Evolutionary conservation across 2,797 vertebrate species (phyloP).

Genomic region (Telmatherina bonti): DNA sequence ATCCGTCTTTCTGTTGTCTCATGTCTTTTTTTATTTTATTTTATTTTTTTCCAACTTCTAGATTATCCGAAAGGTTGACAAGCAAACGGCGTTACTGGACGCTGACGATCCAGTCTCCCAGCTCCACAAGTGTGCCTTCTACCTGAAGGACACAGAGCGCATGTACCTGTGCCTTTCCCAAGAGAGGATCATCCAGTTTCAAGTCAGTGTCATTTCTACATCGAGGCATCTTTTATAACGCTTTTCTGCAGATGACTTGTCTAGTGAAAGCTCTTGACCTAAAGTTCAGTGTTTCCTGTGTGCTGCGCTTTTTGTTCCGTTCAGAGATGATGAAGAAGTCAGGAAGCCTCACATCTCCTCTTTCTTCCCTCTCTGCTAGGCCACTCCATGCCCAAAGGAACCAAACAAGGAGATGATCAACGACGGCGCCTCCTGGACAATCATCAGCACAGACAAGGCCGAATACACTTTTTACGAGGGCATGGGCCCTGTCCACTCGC

Average conservation of each 20-base stretch:
- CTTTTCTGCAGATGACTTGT: too few species aligned
- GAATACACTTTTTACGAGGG: constrained; percentile 99
- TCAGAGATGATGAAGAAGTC: neutral
- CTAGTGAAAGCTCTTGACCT: too few species aligned
- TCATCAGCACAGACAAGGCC: constrained; percentile 99
- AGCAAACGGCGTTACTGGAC: constrained; percentile 79
- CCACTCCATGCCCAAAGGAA: constrained; percentile 99
- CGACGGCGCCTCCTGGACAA: constrained; percentile 99
- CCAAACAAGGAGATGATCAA: constrained; percentile 99
- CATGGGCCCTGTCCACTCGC: constrained; percentile 96
- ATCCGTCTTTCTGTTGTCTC: neutral
- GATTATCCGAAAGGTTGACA: constrained; percentile 84
- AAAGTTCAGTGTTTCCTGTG: too few species aligned
- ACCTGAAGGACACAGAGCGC: constrained; percentile 83
- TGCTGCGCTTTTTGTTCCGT: too few species aligned
- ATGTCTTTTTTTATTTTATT: too few species aligned
- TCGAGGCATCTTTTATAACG: too few species aligned
- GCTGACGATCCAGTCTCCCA: constrained; percentile 84
- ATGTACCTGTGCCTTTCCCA: constrained; percentile 93
- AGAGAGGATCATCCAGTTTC: constrained; percentile 99
- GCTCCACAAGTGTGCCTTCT: constrained; percentile 84
- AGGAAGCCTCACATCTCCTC: neutral
- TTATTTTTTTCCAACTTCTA: constrained; percentile 24
- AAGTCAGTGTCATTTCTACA: constrained; percentile 50
- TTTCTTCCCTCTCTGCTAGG: constrained; percentile 76